Evolutionary conservation across 1,140 invertebrate species (phyloP), one percentile per base, ranked within the genome.

Genomic region (Monomorium pharaonis): DNA sequence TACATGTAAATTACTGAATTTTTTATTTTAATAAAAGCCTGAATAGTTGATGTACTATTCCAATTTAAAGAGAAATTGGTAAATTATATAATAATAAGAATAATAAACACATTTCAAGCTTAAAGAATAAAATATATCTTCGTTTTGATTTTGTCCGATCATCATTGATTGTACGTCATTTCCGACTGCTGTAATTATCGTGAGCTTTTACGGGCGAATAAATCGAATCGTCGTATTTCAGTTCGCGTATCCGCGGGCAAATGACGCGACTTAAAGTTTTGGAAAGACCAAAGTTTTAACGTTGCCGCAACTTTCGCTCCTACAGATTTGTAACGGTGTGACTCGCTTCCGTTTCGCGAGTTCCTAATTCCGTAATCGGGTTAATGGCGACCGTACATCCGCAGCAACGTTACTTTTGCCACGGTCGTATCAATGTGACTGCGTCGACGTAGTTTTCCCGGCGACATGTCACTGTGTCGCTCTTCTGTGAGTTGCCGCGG

Each of bases 301-400:
- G 37, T 69, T 42, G 27, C 54, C 16, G 65, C 54, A 86, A 89
- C 47, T 89, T 89, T 21, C 14, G 65, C 21, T 27, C 27, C 3
- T 3, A 14, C 14, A 37, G 30, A 62, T 84, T 62, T 76, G 37
- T 21, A n/a, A n/a, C n/a, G 37, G 16, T 56, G 42, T 86, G 54
- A 83, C 67, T 83, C 42, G n/a, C 44, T 81, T 69, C 78, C 69
- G 67, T 78, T 54, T 30, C 80, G 24, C 54, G 47, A 88, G 72
- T 89, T 89, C 84, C 88, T 89, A 86, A 89, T 89, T 88, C 77
- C 63, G 27, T 16, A 18, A 37, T 47, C 33, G 60, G 24, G 42
- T 30, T 85, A 89, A 85, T 69, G 58, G 63, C n/a, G n/a, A 44
- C n/a, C 30, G n/a, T 75, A 37, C 21, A 18, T 33, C 18, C 56